Evolutionary conservation across 2,113 vertebrate genomes (phyloP).

Genomic region (Aphyosemion australe): DNA sequence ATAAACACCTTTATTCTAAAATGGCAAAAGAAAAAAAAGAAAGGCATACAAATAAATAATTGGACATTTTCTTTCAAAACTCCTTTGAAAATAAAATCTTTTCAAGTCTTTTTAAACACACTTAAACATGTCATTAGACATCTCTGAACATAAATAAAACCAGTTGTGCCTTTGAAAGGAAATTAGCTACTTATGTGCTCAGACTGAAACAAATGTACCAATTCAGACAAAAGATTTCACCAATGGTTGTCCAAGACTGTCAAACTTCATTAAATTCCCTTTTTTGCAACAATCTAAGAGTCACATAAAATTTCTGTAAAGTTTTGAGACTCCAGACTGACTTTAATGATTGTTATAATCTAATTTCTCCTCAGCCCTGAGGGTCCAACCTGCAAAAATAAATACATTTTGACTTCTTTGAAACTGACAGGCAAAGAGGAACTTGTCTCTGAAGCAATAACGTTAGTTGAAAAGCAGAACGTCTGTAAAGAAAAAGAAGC

Average conservation of each 20-base stretch:
- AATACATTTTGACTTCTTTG: constrained; percentile 11
- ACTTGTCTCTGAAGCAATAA: constrained; percentile 15
- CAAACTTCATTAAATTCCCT: constrained; percentile 42
- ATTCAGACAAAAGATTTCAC: constrained; percentile 46
- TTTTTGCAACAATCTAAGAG: background rate
- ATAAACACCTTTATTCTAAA: constrained; percentile 12
- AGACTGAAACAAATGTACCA: constrained; percentile 15
- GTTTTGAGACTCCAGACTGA: constrained; percentile 8
- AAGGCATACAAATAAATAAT: constrained; percentile 44
- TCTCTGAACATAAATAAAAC: constrained; percentile 78
- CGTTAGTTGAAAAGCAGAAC: constrained; percentile 17
- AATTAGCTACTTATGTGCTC: constrained; percentile 64
- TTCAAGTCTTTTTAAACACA: constrained; percentile 23
- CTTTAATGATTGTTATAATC: constrained; percentile 21
- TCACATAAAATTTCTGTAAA: constrained; percentile 15
- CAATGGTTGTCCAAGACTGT: constrained; percentile 53
- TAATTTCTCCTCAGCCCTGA: constrained; percentile 35
- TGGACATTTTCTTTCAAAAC: constrained; percentile 29
- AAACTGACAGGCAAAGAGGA: constrained; percentile 20
- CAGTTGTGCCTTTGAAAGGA: constrained; percentile 74
- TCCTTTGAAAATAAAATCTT: constrained; percentile 63
- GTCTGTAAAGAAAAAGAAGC: constrained; percentile 24
- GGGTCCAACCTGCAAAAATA: constrained; percentile 24
- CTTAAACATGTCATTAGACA: constrained; percentile 73
- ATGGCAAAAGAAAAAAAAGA: constrained; percentile 16